Evolutionary conservation across 2,797 vertebrate species (phyloP).

Genomic region (Oryzias sinensis): DNA sequence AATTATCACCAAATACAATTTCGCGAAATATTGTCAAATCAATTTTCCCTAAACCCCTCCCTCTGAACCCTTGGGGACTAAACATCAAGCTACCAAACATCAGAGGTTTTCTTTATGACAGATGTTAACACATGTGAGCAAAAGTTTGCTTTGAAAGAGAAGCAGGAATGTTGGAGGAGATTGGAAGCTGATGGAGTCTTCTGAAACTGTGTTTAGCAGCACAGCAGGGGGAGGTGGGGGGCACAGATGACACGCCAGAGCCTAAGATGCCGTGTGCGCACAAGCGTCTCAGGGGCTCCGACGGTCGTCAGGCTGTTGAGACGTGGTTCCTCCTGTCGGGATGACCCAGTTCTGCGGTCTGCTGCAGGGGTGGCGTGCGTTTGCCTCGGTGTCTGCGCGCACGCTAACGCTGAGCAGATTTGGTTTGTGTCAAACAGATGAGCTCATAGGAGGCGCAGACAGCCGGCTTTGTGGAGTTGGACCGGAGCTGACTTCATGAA

Average conservation of each 20-base stretch:
- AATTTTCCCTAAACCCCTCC: neutral
- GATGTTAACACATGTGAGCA: constrained; percentile 19
- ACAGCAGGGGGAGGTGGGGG: constrained; percentile 36
- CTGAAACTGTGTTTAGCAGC: constrained; percentile 2
- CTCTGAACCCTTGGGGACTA: constrained; percentile 2
- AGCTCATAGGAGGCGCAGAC: constrained; percentile 64
- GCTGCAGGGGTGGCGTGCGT: constrained; percentile 16
- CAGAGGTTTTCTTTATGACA: constrained; percentile 16
- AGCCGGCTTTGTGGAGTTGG: constrained; percentile 42
- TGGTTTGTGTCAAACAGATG: constrained; percentile 57
- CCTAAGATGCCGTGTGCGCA: too few species aligned
- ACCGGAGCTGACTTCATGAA: constrained; percentile 60
- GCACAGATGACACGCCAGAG: constrained; percentile 51
- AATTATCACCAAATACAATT: too few species aligned
- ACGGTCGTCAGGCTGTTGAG: constrained; percentile 40
- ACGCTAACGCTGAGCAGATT: constrained; percentile 23
- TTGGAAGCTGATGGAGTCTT: constrained; percentile 41
- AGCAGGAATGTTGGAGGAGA: constrained; percentile 19
- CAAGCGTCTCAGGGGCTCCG: too few species aligned
- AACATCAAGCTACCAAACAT: constrained; percentile 17
- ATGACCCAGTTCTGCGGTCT: constrained; percentile 55
- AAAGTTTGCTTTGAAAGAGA: constrained; percentile 22
- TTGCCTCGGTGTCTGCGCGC: constrained; percentile 26
- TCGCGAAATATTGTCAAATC: too few species aligned
- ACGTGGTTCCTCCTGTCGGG: constrained; percentile 48